Evolutionary conservation across 30 jellyfish, hydroid and myxozoan species (phyloP).

Genomic region (Pseudorhiza aurosa): DNA sequence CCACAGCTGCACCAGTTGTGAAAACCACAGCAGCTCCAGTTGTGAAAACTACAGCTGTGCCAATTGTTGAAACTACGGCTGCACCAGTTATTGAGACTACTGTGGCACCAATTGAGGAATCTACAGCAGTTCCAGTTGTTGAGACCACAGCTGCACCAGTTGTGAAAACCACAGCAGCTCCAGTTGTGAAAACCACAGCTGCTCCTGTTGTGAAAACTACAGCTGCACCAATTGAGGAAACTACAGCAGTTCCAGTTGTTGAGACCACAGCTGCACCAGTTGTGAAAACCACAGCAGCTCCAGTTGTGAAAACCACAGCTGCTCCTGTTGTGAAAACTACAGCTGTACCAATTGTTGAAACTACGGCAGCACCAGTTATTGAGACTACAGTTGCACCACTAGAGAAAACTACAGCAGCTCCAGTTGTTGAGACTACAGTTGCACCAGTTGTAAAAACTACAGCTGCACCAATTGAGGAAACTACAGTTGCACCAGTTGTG

Average conservation of each 20-base stretch:
- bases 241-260: constrained; percentile 28
- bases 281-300: constrained; percentile 10
- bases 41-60: constrained; percentile 21
- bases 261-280: constrained; percentile 53
- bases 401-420: constrained; percentile 2
- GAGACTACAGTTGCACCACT: background rate
- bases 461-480: background rate
- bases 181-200: constrained; percentile 43
- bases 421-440: background rate
- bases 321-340: constrained; percentile 18
- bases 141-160: constrained; percentile 35
- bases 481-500: constrained; percentile 26
- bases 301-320: constrained; percentile 16
- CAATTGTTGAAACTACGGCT: constrained; percentile 38
- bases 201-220: constrained; percentile 42
- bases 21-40: constrained; percentile 60
- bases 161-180: constrained; percentile 21
- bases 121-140: constrained; percentile 9
- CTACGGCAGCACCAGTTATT: background rate
- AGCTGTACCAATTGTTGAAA: background rate
- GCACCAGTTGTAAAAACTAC: constrained; percentile 17
- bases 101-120: constrained; percentile 30
- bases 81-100: constrained; percentile 55
- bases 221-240: background rate
- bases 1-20: constrained; percentile 42